Percentiles rank a stretch among this genome's conserved stretches.
Conservation (phyloP, 2,113 vertebrate species). For the Lonchura striata region DNA sequence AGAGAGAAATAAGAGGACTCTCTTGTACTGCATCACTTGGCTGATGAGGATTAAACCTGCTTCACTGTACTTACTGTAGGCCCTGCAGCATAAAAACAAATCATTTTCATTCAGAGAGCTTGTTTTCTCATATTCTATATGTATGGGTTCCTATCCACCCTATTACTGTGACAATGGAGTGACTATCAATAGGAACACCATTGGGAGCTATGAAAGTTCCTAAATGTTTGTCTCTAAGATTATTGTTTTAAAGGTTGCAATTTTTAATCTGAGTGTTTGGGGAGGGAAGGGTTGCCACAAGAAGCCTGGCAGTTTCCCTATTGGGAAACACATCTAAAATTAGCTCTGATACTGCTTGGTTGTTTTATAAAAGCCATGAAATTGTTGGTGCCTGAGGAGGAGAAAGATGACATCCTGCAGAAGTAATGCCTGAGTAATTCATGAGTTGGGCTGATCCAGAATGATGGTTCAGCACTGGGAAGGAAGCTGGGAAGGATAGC, state of each 20-base stretch:
- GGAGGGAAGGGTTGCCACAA: not conserved
- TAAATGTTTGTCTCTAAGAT: not conserved
- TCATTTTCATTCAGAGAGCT: not conserved
- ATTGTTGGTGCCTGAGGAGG: not conserved
- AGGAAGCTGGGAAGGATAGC: not conserved
- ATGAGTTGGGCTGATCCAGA: not conserved
- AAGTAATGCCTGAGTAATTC: accelerated
- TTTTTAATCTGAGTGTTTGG: not conserved
- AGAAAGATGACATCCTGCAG: not conserved
- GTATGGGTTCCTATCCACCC: not conserved
- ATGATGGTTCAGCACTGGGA: not conserved
- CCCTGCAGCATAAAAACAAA: not conserved
- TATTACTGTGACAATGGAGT: not conserved
- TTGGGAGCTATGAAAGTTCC: not conserved
- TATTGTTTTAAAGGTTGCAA: not conserved
- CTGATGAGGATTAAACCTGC: not conserved
- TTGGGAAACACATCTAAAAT: not conserved
- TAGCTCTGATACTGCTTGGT: not conserved
- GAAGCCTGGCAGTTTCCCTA: not conserved
- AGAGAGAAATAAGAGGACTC: not conserved
- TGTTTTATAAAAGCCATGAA: not conserved
- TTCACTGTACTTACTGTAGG: not conserved
- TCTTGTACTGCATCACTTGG: not conserved
- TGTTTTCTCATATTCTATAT: not conserved
- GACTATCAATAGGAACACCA: not conserved